phyloP scores from a whole-genome alignment of 2,113 vertebrate genomes.

The Hemibates koningsi region DNA sequence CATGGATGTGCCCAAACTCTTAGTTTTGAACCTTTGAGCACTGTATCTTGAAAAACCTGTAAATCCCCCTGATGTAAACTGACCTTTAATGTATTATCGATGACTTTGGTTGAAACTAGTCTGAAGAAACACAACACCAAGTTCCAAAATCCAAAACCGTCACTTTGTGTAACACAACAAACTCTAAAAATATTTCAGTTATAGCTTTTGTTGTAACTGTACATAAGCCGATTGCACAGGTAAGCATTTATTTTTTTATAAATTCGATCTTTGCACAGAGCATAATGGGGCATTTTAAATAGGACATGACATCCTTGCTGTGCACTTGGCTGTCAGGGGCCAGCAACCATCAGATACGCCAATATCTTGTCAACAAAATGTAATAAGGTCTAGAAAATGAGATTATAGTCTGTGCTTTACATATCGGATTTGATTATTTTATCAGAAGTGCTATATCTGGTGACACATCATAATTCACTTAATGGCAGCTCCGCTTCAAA shows the following conservation, averaged over 20 bases:
- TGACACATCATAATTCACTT: conserved; percentile 69
- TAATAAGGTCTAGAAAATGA: conserved; percentile 69
- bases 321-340: conserved; percentile 2
- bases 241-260: background rate
- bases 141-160: background rate
- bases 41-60: background rate
- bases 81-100: background rate
- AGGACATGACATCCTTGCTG: conserved; percentile 50
- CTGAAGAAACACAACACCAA: background rate
- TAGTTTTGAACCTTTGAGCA: background rate
- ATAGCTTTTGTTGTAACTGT: background rate
- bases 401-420: conserved; percentile 67
- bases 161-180: background rate
- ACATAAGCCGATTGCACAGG: background rate
- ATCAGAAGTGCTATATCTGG: conserved; percentile 58
- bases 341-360: conserved; percentile 31
- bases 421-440: conserved; percentile 73
- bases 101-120: background rate
- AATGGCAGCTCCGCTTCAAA: conserved; percentile 47
- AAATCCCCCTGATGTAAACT: background rate
- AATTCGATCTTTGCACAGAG: background rate
- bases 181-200: background rate
- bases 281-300: background rate
- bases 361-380: conserved; percentile 51
- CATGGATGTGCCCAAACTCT: background rate